Evolutionary conservation across 2,797 vertebrate species (phyloP).

Genomic region (Lagorchestes hirsutus): DNA sequence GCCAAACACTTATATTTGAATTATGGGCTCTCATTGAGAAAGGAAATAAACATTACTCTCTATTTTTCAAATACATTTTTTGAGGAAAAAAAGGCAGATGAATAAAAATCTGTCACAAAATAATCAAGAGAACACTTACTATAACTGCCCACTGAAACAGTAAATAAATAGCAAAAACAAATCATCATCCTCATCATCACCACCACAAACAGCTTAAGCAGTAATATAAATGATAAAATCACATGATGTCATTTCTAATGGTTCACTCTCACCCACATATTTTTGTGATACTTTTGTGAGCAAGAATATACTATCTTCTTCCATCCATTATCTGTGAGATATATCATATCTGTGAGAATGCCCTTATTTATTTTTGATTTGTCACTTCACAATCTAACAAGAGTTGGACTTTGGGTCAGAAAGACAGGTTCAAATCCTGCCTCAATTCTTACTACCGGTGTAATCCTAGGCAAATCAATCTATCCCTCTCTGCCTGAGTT

Average conservation of each 20-base stretch:
- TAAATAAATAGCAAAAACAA: background rate
- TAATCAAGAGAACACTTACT: constrained; percentile 61
- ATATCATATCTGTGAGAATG: background rate
- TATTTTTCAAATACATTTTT: constrained; percentile 53
- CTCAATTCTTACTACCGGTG: background rate
- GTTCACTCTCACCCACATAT: background rate
- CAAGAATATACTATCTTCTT: background rate
- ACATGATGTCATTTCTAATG: background rate
- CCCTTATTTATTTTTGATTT: background rate
- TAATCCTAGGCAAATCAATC: background rate
- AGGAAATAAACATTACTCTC: constrained; percentile 6
- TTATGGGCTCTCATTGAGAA: constrained; percentile 16
- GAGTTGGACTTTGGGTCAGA: background rate
- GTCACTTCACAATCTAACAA: background rate
- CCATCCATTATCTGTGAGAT: background rate
- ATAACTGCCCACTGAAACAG: constrained; percentile 51
- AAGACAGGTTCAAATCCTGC: background rate
- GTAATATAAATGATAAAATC: background rate
- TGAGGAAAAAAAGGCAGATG: constrained; percentile 55
- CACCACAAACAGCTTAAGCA: background rate
- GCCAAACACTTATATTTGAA: constrained; percentile 49
- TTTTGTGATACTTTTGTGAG: background rate
- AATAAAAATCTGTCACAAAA: constrained; percentile 62
- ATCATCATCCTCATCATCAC: background rate
- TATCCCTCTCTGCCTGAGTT: background rate